These are phyloP conservation scores for cat (Felis catus) DNA, from an alignment of 2,113 vertebrate genomes.

Conservation along the genomic window F.catus_Fca126_mat1.0 CM031419.1:26155501-26156000, in stretches of 20 bases:
- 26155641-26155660: constrained; percentile 50
- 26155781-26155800: constrained; percentile 23
- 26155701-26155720: background rate
- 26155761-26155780: constrained; percentile 10
- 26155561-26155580: constrained; percentile 34
- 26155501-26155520: background rate
- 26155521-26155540: constrained; percentile 43
- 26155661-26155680: background rate
- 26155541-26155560: constrained; percentile 47
- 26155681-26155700: background rate
- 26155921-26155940: background rate
- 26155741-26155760: background rate
- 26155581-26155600: constrained; percentile 44
- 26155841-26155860: background rate
- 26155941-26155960: background rate
- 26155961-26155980: background rate
- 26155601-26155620: constrained; percentile 55
- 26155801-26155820: background rate
- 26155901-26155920: background rate
- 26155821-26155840: background rate
- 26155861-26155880: background rate
- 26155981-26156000: background rate
- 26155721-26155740: constrained; percentile 34
- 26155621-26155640: constrained; percentile 39
- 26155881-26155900: background rate